Evolutionary conservation across 37 sponge, comb jelly and placozoan species (phyloP).

Genomic region (Geodia barretti): DNA sequence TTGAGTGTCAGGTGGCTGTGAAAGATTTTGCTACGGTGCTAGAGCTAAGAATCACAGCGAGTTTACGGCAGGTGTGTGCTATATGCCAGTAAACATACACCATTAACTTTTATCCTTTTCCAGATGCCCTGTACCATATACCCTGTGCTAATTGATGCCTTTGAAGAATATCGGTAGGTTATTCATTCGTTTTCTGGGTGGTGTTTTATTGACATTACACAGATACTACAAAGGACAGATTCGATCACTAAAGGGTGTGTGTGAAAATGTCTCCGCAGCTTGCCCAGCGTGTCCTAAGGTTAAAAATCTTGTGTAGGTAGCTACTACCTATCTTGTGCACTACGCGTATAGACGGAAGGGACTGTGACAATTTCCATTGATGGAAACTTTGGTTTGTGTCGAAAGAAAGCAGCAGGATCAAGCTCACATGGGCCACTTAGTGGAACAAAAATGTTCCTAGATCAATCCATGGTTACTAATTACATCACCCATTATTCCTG

Average conservation of each 20-base stretch:
- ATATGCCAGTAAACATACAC: neutral
- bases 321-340: neutral
- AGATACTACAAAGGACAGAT: neutral
- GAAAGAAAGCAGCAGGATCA: slow-evolving; percentile 14
- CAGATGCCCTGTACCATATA: neutral
- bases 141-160: neutral
- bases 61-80: neutral
- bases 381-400: slow-evolving; percentile 28
- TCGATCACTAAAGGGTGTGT: slow-evolving; percentile 3
- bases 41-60: neutral
- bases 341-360: neutral
- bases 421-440: neutral
- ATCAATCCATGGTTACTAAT: slow-evolving; percentile 11
- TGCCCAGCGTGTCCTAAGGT: slow-evolving; percentile 1
- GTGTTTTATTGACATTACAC: neutral
- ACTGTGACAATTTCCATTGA: slow-evolving; percentile 17
- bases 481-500: no score
- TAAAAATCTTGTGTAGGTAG: neutral
- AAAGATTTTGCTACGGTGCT: slow-evolving; percentile 12
- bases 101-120: neutral
- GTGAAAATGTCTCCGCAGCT: slow-evolving; percentile 26
- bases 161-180: slow-evolving; percentile 17
- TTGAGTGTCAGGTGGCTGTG: slow-evolving; percentile 14
- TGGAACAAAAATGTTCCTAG: neutral
- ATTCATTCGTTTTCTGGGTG: no score